Conservation (phyloP, 2,797 vertebrate genomes). For the Tenualosa ilisha region DNA sequence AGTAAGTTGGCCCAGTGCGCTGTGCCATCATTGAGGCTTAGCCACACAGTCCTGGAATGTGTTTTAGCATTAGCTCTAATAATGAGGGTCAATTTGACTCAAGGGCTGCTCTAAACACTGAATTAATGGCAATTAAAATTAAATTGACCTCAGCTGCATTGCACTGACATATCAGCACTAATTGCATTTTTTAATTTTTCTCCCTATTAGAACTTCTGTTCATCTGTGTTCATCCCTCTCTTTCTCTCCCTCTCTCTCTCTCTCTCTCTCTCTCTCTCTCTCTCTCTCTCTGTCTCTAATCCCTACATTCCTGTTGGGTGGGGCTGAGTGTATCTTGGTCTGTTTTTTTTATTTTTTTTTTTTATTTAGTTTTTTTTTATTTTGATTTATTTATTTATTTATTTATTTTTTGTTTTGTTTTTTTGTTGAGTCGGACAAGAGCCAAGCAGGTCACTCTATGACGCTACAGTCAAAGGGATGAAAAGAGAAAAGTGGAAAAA, state of each 20-base stretch:
- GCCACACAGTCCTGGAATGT: not conserved
- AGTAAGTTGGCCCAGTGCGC: not conserved
- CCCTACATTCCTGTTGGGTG: slow-evolving; percentile 31
- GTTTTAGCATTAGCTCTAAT: not conserved
- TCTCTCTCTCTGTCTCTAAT: slow-evolving; percentile 23
- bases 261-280: not conserved
- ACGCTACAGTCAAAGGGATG: not conserved
- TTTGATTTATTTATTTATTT: not conserved
- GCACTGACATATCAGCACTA: not conserved
- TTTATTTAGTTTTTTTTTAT: not conserved
- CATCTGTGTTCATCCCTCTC: not conserved
- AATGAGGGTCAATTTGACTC: not conserved
- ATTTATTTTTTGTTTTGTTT: not conserved
- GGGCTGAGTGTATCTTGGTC: not conserved
- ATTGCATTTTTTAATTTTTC: not conserved
- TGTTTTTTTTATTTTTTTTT: not conserved
- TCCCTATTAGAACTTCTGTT: not conserved
- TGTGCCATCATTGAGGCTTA: not conserved
- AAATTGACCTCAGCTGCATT: slow-evolving; percentile 11
- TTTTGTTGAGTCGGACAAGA: not conserved
- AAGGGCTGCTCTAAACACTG: slow-evolving; percentile 13
- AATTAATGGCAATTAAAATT: slow-evolving; percentile 21
- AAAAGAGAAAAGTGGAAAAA: not conserved
- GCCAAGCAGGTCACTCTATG: not conserved
- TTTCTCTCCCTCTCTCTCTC: slow-evolving; percentile 26